A percentile compares a stretch with the other conserved stretches of the same genome.
Evolutionary conservation across 2,888 invertebrate genomes (phyloP).

Genomic region (Aethes cnicana): DNA sequence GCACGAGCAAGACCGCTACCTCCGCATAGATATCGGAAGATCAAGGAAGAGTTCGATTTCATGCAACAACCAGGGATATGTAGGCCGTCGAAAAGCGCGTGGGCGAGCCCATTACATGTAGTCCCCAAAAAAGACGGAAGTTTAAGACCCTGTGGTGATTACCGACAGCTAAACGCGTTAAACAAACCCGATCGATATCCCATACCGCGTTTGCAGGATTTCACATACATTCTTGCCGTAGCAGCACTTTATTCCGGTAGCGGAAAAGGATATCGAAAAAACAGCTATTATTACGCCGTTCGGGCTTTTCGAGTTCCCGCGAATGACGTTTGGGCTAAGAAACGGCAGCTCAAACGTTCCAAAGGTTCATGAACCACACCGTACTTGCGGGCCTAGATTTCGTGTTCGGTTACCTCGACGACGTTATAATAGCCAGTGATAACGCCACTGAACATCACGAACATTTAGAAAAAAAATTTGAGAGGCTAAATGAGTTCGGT

Average conservation of each 20-base stretch:
- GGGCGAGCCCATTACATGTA: conserved; percentile 47
- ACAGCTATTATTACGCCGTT: conserved; percentile 51
- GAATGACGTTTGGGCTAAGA: conserved; percentile 46
- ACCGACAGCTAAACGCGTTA: conserved; percentile 44
- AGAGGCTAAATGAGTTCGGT: conserved; percentile 31
- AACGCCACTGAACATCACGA: conserved; percentile 20
- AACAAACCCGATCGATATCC: conserved; percentile 49
- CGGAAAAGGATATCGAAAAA: conserved; percentile 46
- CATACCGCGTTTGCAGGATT: conserved; percentile 45
- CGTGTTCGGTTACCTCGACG: conserved; percentile 42
- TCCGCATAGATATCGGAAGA: conserved; percentile 40
- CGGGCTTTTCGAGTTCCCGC: conserved; percentile 44
- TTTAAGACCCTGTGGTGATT: conserved; percentile 49
- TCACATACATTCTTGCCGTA: conserved; percentile 32
- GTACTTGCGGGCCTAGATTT: conserved; percentile 37
- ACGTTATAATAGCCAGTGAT: conserved; percentile 40
- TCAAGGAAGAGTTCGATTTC: conserved; percentile 40
- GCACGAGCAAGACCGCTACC: conserved; percentile 42
- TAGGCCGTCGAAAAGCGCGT: conserved; percentile 50
- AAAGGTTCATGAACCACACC: conserved; percentile 41
- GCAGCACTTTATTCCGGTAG: conserved; percentile 51
- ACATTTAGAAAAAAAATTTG: conserved; percentile 31
- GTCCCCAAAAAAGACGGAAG: conserved; percentile 38
- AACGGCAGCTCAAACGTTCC: conserved; percentile 48
- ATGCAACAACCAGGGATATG: conserved; percentile 49